Base-by-base conservation (phyloP, 2,113 vertebrate genomes). In the Phyllostomus hastatus region DNA sequence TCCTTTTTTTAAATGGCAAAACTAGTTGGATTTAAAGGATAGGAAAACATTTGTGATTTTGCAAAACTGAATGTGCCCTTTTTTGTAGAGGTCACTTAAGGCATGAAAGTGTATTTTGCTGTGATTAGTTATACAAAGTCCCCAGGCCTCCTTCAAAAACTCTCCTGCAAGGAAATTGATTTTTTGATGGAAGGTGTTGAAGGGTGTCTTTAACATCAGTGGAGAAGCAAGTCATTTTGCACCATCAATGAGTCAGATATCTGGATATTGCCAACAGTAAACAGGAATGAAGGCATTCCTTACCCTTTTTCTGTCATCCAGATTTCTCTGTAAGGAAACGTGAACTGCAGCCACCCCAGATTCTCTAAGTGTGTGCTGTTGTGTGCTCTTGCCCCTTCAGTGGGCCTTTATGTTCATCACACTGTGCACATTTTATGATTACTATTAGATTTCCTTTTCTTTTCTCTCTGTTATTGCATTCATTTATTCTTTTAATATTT, bases 111-210 rank as follows among this genome's bases (percentile, higher is more conserved):
- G 14, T 96, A 43, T 1, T 91, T 98, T 92, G 88, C 83, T 90
- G 46, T 70, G 8, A 15, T 43, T 94, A 16, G 26, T 95, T 94
- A 94, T 38, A 73, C 59, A 94, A 96, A 85, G 70, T 86, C 26
- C 67, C 73, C 80, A 69, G 78, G 46, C 59, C 75, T 93, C 89
- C 86, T 95, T 93, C 87, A 95, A 50, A 97, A 96, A 94, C 59
- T 94, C 85, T 91, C 50, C 91, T 88, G 94, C 87, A 96, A 96
- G 90, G 90, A 97, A 97, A 97, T 97, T 97, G 97, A 96, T 97
- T 97, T 98, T 97, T 89, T 88, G 88, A 90, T 95, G 46, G 96
- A 96, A 98, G 92, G 90, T 96, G 95, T 91, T 94, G 95, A 97
- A 96, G 97, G 92, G 83, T 97, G 94, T 97, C 92, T 97, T 94